Percentiles rank a stretch among this genome's conserved stretches.
These are phyloP conservation scores for Capromys pilorides DNA, from an alignment of 2,797 vertebrate species.

Conservation along the genomic window DNA sequence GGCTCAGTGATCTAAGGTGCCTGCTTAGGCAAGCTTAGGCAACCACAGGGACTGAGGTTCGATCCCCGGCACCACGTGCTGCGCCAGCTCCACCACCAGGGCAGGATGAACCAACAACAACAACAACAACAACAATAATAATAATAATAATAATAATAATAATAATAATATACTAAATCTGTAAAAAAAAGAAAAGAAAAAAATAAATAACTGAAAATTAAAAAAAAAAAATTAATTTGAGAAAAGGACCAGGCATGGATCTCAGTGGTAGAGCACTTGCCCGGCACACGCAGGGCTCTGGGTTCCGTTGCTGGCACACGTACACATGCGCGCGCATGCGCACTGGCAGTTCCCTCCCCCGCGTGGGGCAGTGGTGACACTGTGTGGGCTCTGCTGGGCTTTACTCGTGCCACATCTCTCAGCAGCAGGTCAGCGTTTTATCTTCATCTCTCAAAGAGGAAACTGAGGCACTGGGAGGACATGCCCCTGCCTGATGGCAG, in stretches of 20 bases:
- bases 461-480: background rate
- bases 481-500: background rate
- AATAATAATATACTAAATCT: too few relatives aligned
- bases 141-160: too few relatives aligned
- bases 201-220: background rate
- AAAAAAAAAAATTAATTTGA: background rate
- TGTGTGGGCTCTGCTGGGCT: background rate
- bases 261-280: background rate
- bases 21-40: too few relatives aligned
- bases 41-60: too few relatives aligned
- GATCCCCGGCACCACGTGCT: too few relatives aligned
- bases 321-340: too few relatives aligned
- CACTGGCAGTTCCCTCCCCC: background rate
- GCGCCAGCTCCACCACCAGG: too few relatives aligned
- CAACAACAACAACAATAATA: too few relatives aligned
- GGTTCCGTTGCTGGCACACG: background rate
- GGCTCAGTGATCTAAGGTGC: too few relatives aligned
- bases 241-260: background rate
- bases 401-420: rapidly evolving
- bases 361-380: rapidly evolving
- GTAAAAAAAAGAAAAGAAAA: background rate
- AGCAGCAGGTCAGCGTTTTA: background rate
- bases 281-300: background rate
- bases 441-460: background rate
- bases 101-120: too few relatives aligned